Conservation (phyloP, 2,113 vertebrate genomes). For the Puntigrus tetrazona region DNA sequence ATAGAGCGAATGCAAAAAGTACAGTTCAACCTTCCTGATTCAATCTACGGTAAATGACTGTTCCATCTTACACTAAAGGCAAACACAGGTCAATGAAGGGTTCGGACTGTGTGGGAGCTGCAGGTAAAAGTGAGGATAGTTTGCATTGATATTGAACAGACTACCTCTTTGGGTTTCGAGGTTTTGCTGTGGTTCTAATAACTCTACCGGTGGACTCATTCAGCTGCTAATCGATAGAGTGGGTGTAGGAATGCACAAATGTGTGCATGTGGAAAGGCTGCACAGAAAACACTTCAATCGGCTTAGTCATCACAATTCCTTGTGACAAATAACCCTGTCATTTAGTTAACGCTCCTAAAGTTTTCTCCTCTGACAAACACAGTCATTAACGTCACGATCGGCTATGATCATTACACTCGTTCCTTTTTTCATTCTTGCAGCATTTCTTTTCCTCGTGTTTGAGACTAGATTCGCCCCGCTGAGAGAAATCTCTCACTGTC, state of each 20-base stretch:
- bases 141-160: conserved; percentile 51
- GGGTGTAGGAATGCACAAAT: conserved; percentile 56
- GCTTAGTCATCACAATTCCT: background rate
- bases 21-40: background rate
- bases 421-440: background rate
- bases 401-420: background rate
- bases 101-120: conserved; percentile 45
- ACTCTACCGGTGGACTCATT: background rate
- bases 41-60: background rate
- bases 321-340: conserved; percentile 15
- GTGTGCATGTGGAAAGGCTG: conserved; percentile 45
- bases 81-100: conserved; percentile 41
- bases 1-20: background rate
- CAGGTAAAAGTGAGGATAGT: conserved; percentile 36
- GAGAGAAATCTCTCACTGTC: conserved; percentile 32
- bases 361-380: background rate
- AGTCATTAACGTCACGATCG: background rate
- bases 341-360: background rate
- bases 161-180: background rate
- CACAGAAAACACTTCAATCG: conserved; percentile 19
- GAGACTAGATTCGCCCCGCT: background rate
- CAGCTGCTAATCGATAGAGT: conserved; percentile 16
- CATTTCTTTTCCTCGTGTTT: background rate
- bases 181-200: conserved; percentile 12
- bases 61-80: conserved; percentile 20